These are phyloP conservation scores for Pelosia muscerda DNA, from an alignment of 2,888 invertebrate genomes.

Conservation along the genomic window DNA sequence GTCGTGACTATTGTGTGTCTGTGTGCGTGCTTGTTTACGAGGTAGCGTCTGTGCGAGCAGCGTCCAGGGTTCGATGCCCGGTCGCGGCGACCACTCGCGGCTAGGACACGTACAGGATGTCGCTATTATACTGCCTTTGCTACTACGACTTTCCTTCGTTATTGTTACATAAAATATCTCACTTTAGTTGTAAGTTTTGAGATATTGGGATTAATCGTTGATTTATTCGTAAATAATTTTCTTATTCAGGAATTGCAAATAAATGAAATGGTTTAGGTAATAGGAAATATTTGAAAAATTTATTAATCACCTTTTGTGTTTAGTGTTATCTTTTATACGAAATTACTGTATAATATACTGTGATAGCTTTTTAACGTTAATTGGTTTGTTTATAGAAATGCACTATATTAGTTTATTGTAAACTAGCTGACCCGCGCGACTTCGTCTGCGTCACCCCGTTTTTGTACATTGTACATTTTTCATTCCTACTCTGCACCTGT, in stretches of 20 bases:
- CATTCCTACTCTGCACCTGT: no score
- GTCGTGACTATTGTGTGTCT: constrained; percentile 38
- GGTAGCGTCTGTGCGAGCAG: constrained; percentile 50
- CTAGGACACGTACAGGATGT: constrained; percentile 80
- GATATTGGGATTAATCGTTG: background rate
- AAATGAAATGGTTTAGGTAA: no score
- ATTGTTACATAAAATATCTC: constrained; percentile 43
- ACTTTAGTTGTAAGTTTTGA: constrained; percentile 19
- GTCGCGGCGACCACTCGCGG: constrained; percentile 60
- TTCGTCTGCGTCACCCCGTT: no score
- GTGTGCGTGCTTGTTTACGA: constrained; percentile 47
- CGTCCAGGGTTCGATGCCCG: constrained; percentile 80
- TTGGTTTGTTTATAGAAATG: background rate
- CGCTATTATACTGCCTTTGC: constrained; percentile 61
- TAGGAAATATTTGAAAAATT: no score
- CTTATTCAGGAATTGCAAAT: background rate
- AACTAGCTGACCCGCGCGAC: no score
- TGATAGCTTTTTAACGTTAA: background rate
- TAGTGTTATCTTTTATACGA: no score
- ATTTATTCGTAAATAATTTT: background rate
- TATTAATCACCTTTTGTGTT: no score
- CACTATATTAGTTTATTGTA: no score
- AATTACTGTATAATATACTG: background rate
- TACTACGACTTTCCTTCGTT: constrained; percentile 44
- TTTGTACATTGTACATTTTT: no score